These are phyloP conservation scores for Drosophila pseudotakahashii DNA, from an alignment of 2,888 invertebrate genomes.

Conservation along the genomic window DNA sequence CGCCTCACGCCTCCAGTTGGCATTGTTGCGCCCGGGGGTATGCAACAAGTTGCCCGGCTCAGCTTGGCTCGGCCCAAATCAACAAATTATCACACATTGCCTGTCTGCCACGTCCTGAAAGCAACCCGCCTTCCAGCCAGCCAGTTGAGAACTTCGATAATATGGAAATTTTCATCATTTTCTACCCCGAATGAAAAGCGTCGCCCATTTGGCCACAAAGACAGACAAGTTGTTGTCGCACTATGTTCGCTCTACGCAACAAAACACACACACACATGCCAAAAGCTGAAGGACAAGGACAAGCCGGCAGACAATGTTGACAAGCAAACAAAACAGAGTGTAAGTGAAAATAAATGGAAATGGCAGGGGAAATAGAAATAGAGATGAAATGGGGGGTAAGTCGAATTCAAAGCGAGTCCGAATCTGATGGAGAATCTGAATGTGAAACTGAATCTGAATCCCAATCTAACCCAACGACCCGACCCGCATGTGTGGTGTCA, in stretches of 20 bases:
- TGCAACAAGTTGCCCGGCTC: slow-evolving; percentile 63
- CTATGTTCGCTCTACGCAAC: slow-evolving; percentile 1
- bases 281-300: slow-evolving; percentile 32
- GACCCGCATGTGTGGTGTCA: slow-evolving; percentile 43
- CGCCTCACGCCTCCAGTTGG: too few relatives aligned
- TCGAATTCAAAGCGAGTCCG: too few relatives aligned
- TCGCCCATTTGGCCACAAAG: slow-evolving; percentile 37
- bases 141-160: slow-evolving; percentile 80
- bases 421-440: slow-evolving; percentile 21
- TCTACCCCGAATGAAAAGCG: slow-evolving; percentile 65
- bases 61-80: slow-evolving; percentile 42
- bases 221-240: slow-evolving; percentile 61
- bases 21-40: slow-evolving; percentile 68
- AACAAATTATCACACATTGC: slow-evolving; percentile 71
- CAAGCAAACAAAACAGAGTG: slow-evolving; percentile 51
- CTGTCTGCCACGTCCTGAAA: neutral
- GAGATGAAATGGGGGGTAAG: slow-evolving; percentile 34
- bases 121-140: neutral
- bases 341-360: slow-evolving; percentile 62
- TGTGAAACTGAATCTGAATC: slow-evolving; percentile 20
- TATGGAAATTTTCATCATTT: slow-evolving; percentile 83
- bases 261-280: slow-evolving; percentile 1
- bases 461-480: slow-evolving; percentile 33
- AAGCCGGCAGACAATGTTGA: slow-evolving; percentile 60
- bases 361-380: slow-evolving; percentile 38